Conservation (phyloP, 2,113 vertebrate genomes). For the Poeciliopsis retropinna region DNA sequence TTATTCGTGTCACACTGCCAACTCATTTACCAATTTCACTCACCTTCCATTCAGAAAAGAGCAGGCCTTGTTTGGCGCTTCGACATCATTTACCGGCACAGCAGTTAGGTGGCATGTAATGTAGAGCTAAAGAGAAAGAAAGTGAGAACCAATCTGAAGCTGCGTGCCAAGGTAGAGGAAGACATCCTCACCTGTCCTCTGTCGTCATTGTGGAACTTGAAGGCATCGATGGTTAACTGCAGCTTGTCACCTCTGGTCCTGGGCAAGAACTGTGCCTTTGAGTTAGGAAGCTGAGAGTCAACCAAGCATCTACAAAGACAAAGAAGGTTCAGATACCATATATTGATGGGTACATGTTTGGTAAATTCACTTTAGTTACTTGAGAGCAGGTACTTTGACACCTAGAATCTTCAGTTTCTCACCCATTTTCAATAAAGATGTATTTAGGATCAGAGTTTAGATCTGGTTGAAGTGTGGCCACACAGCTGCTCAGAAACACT, state of each 20-base stretch:
- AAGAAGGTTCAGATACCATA: too few relatives aligned
- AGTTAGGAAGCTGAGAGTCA: constrained; percentile 65
- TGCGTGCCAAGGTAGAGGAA: neutral
- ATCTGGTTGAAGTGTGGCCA: constrained; percentile 65
- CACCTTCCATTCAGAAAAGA: constrained; percentile 59
- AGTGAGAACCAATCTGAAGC: neutral
- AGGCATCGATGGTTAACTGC: constrained; percentile 66
- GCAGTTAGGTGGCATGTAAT: constrained; percentile 71
- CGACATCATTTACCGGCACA: constrained; percentile 40
- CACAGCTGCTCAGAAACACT: constrained; percentile 73
- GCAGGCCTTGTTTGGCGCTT: constrained; percentile 65
- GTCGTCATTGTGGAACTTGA: constrained; percentile 62
- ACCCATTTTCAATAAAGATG: constrained; percentile 73
- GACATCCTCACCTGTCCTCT: constrained; percentile 36
- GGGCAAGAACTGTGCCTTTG: constrained; percentile 57
- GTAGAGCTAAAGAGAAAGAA: constrained; percentile 60
- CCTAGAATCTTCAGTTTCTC: neutral
- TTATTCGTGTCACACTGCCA: neutral
- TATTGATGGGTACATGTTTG: neutral
- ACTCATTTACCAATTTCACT: constrained; percentile 5
- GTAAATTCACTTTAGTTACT: neutral
- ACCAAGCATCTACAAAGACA: constrained; percentile 61
- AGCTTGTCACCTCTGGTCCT: constrained; percentile 61
- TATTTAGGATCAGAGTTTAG: constrained; percentile 63
- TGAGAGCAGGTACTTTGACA: neutral